phyloP scores from a whole-genome alignment of 2,113 vertebrate species.

The Meriones unguiculatus region DNA sequence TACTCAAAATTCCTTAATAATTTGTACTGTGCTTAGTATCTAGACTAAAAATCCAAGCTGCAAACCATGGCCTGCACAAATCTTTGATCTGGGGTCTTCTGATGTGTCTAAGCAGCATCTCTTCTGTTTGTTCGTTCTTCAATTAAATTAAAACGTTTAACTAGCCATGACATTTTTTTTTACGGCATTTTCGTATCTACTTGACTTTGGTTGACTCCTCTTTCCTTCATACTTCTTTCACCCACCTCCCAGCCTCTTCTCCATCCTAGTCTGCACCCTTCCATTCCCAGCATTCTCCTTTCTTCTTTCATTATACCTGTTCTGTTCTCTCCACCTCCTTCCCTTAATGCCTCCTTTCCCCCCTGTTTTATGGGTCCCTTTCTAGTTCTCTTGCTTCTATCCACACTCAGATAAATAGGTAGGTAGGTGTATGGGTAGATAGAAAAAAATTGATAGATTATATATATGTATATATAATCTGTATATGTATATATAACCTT shows the following conservation, averaged over 20 bases:
- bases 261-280: not conserved
- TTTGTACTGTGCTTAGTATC: not conserved
- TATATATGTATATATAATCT: too few relatives aligned
- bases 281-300: not conserved
- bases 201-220: not conserved
- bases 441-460: too few relatives aligned
- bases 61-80: not conserved
- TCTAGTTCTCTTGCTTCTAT: not conserved
- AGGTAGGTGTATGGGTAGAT: too few relatives aligned
- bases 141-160: not conserved
- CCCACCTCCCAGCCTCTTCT: not conserved
- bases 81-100: not conserved
- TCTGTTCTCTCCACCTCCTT: not conserved
- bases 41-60: slow-evolving; percentile 12
- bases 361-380: not conserved
- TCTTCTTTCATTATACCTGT: not conserved
- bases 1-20: not conserved
- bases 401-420: not conserved
- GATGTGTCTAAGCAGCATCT: not conserved
- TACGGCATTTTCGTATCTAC: not conserved
- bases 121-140: not conserved
- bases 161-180: not conserved
- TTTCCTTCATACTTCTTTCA: not conserved
- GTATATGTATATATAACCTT: too few relatives aligned
- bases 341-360: not conserved